phyloP scores from a whole-genome alignment of 1,140 invertebrate species.

The Ylistrum balloti region DNA sequence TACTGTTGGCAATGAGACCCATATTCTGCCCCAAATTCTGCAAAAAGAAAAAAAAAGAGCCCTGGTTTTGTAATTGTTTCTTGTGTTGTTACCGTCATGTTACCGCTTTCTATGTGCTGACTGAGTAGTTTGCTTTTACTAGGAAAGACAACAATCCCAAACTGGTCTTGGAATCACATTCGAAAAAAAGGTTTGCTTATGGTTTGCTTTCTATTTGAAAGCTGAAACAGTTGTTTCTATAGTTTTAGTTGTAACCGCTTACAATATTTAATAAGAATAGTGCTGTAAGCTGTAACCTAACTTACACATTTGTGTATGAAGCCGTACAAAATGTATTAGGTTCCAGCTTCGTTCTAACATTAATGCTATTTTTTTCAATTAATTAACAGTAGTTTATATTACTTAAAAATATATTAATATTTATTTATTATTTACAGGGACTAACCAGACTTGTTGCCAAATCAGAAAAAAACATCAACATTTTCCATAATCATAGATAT shows the following conservation, averaged over 20 bases:
- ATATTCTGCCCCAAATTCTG: too few relatives aligned
- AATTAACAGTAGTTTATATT: conserved; percentile 12
- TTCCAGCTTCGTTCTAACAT: neutral
- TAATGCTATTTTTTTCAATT: neutral
- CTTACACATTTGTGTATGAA: neutral
- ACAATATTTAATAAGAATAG: neutral
- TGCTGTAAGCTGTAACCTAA: neutral
- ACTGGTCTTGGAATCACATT: conserved; percentile 19
- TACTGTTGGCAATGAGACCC: too few relatives aligned
- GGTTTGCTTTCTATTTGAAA: conserved; percentile 16
- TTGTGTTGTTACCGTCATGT: neutral
- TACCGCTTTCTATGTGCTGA: neutral
- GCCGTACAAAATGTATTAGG: neutral
- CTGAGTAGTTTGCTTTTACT: conserved; percentile 10
- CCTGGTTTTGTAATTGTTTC: too few relatives aligned
- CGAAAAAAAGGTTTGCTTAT: conserved; percentile 11
- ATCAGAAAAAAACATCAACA: neutral
- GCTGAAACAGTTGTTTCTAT: neutral
- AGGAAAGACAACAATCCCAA: conserved; percentile 32
- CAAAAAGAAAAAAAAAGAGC: too few relatives aligned
- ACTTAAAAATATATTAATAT: neutral
- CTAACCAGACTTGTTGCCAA: neutral
- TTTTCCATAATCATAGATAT: neutral
- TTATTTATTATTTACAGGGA: neutral
- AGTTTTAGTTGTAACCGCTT: neutral